Conservation (phyloP, 2,113 vertebrate species). For the Larimichthys polyactis region DNA sequence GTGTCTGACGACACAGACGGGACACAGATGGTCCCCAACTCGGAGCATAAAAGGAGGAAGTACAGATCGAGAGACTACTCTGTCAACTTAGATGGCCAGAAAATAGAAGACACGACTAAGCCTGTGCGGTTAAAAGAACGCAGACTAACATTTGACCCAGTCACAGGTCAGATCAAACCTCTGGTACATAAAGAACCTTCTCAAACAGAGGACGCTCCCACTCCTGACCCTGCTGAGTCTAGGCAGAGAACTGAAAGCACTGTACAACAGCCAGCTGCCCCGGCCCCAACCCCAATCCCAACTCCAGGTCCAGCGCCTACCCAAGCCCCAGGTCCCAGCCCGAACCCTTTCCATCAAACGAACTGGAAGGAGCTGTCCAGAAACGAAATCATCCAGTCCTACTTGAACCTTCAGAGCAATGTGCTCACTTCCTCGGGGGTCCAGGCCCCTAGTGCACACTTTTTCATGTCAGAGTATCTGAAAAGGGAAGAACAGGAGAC, state of each 20-base stretch:
- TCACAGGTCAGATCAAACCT: constrained; percentile 98
- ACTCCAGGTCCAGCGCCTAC: constrained; percentile 81
- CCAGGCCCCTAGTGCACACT: constrained; percentile 94
- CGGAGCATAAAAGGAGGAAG: constrained; percentile 92
- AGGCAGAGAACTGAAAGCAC: constrained; percentile 89
- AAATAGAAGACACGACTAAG: constrained; percentile 91
- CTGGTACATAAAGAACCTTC: constrained; percentile 93
- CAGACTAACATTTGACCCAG: constrained; percentile 96
- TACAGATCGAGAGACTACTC: constrained; percentile 94
- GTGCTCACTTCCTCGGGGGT: constrained; percentile 96
- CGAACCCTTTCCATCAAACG: constrained; percentile 96
- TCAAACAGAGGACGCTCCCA: constrained; percentile 84
- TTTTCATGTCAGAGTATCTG: constrained; percentile 98
- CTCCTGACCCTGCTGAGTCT: constrained; percentile 80
- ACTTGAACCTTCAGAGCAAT: constrained; percentile 98
- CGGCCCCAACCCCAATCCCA: constrained; percentile 79
- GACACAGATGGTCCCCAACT: constrained; percentile 83
- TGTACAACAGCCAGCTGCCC: constrained; percentile 78
- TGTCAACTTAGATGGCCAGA: constrained; percentile 93
- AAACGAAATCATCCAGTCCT: constrained; percentile 98
- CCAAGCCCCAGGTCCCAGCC: constrained; percentile 84
- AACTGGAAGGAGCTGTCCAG: constrained; percentile 99
- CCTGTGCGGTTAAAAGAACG: constrained; percentile 99
- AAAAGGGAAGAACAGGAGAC: constrained; percentile 94
- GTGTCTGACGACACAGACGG: constrained; percentile 86